Base-by-base conservation (phyloP, 2,888 invertebrate species). In the Zygogramma bicolorata region DNA sequence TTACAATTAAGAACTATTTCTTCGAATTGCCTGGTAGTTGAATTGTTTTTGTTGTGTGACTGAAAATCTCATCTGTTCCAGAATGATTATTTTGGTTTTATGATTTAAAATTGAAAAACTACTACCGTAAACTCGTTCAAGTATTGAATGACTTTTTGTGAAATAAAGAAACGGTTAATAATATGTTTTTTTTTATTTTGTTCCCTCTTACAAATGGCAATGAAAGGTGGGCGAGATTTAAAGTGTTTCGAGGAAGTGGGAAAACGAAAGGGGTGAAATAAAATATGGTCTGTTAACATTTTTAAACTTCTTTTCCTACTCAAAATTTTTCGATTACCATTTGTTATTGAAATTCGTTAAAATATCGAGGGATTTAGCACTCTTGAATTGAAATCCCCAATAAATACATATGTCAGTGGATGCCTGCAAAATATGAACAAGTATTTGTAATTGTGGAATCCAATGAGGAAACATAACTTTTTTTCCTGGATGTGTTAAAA, bases 1-100 rank as follows among this genome's bases (percentile, higher is more conserved):
- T 53, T 25, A n/a, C 27, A n/a, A 27, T 53, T 15, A 53, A 27
- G 53, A 53, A 53, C 13, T 15, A 53, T 53, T 22, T 25, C n/a
- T 53, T 25, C 18, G 3, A 57, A 72, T 73, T 70, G 65, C n/a
- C 5, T 63, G 63, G 46, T 63, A 20, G 20, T 63, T 46, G 46
- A 46, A 5, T 18, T 10, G 27, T 46, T 42, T 25, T 62, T 40
- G 22, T 29, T 40, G 62, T 42, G 22, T 62, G 62, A 62, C 62
- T 59, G 59, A 42, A 42, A 38, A 25, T 15, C 4, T n/a, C 27
- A 20, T 40, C 18, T 46, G 18, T 31, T 46, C 29, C 63, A 29
- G 10, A 63, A 49, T 63, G 18, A 63, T n/a, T 5, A 34, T 61
- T 63, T 63, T 63, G 46, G 25, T 29, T 63, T 63, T 63, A 25